Conservation (phyloP, 2,888 invertebrate genomes). For the Esperia sulphurella region DNA sequence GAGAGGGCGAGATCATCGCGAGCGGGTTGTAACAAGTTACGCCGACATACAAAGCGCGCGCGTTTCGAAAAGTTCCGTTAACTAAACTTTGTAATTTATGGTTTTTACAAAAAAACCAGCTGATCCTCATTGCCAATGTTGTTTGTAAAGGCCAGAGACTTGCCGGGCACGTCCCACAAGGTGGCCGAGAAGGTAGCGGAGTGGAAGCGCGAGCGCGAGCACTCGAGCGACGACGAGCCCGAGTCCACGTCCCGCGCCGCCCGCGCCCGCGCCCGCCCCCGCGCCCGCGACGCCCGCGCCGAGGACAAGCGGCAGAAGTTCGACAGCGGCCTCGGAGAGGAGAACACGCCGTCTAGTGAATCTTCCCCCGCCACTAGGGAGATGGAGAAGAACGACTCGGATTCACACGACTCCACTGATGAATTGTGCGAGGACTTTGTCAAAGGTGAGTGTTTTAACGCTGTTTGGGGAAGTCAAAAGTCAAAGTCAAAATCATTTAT, state of each 20-base stretch:
- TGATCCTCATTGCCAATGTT: slow-evolving; percentile 40
- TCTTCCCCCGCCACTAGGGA: slow-evolving; percentile 33
- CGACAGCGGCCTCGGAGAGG: slow-evolving; percentile 81
- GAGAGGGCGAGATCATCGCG: too few relatives aligned
- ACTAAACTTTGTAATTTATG: too few relatives aligned
- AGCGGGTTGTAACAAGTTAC: too few relatives aligned
- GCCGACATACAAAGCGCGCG: too few relatives aligned
- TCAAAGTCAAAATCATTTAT: too few relatives aligned
- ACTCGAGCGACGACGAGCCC: slow-evolving; percentile 22
- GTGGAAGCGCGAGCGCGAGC: slow-evolving; percentile 14
- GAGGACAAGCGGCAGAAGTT: slow-evolving; percentile 75
- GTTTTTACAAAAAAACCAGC: too few relatives aligned
- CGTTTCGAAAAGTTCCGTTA: too few relatives aligned
- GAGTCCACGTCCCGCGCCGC: not conserved
- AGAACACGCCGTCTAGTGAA: slow-evolving; percentile 39
- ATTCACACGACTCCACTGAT: slow-evolving; percentile 17
- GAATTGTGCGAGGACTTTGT: not conserved
- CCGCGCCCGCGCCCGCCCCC: too few relatives aligned
- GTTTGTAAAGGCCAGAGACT: slow-evolving; percentile 25
- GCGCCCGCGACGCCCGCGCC: too few relatives aligned
- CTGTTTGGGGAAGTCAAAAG: too few relatives aligned
- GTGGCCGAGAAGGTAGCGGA: slow-evolving; percentile 24
- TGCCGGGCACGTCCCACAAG: slow-evolving; percentile 26
- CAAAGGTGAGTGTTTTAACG: too few relatives aligned
- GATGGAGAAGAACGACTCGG: slow-evolving; percentile 25